Evolutionary conservation across 2,113 vertebrate genomes (phyloP), one percentile per base, ranked within the genome.

Genomic region (Xiphophorus maculatus): DNA sequence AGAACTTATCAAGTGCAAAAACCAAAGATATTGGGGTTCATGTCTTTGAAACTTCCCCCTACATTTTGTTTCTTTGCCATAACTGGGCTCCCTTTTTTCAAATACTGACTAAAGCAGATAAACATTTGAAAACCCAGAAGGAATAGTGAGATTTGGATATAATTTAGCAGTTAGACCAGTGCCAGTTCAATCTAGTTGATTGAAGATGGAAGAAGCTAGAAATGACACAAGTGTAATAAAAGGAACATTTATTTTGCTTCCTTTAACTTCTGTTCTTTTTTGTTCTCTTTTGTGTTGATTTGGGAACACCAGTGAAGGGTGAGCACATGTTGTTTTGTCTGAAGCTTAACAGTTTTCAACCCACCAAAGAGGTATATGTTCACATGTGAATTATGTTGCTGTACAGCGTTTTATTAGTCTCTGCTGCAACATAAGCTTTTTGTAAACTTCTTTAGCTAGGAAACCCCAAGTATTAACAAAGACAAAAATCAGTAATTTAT

Each of bases 271-370:
- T 88, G 80, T 81, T 92, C 78, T 91, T 81, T 88, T 83, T 84
- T 86, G 88, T 77, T 75, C 81, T 77, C 75, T 29, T 84, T 84
- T 85, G 69, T 88, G 74, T 91, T 85, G 88, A 82, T 81, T 90
- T 90, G 91, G 89, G 87, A 90, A 86, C 88, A 76, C 86, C 92
- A 95, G 95, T 87, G 95, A 95, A 87, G 94, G 94, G 94, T 95
- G 91, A 94, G 94, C 93, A 86, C 90, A 63, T 30, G 32, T 71
- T 67, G 40, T 88, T 89, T 88, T 67, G 30, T 80, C 76, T 83
- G 35, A 44, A 79, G 73, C 82, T 75, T 22, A 75, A 32, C 84
- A 76, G 77, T 83, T 62, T 0, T 71, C 73, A 54, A 62, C 64
- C 37, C 42, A 4, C 40, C 27, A 67, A 61, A 62, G 17, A 22